Base-by-base conservation (phyloP, 2,888 invertebrate genomes). In the Papilio protenor region DNA sequence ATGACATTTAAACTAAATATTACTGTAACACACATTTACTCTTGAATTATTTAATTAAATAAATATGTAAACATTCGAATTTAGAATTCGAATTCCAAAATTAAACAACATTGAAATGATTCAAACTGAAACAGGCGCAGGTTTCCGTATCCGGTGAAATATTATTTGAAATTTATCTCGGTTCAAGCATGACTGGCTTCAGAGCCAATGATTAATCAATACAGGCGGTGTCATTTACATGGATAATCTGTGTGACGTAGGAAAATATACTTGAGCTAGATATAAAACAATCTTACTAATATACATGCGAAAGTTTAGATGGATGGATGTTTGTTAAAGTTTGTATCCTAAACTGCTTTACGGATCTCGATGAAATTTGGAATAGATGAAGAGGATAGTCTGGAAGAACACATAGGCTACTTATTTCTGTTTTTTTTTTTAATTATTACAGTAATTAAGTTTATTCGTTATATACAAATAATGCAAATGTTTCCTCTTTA, bases 101-200 rank as follows among this genome's bases (percentile, higher is more conserved):
- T 33, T 33, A n/a, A 66, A 66, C 40, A 52, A 40, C 2, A 40
- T 16, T 64, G n/a, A n/a, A n/a, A n/a, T n/a, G 21, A 1, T 64
- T 64, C 8, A 33, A 16, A 6, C n/a, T 1, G 1, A 21, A 70
- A 21, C 70, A 10, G 49, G 16, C 23, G 18, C 47, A 40, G 49
- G 49, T 70, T 70, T 49, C 23, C 45, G 49, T 14, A 47, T 49
- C 23, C 47, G 70, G 49, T 70, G 23, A 70, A 70, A 49, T 49
- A 70, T 70, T 49, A 70, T 49, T 47, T 49, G 47, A 70, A 70
- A 70, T 70, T 70, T 70, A 70, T 70, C 70, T 70, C 49, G 21
- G 49, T 49, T 70, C 49, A 70, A 49, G 70, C 49, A 23, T 70
- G 70, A 70, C 70, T 47, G 70, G 23, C 16, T 40, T 21, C 47